Base-by-base conservation (phyloP, 2,888 invertebrate species). In the Mystacides longicornis region DNA sequence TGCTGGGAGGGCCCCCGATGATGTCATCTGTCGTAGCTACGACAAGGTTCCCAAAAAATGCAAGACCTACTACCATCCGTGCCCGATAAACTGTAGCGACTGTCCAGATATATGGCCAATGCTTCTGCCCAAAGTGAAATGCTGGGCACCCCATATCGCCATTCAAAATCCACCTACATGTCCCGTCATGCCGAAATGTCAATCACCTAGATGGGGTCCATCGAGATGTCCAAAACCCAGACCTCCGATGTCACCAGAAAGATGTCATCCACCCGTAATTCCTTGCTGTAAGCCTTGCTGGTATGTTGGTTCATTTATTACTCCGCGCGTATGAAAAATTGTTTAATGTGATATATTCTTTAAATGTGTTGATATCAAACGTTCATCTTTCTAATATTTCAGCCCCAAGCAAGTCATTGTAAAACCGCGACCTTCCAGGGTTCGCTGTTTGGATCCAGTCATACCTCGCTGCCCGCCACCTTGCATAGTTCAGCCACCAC, bases 61-160 rank as follows among this genome's bases (percentile, higher is more conserved):
- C 3, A 14, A 4, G 4, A 37, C 37, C 14, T 37, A n/a, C 14
- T 37, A 37, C 16, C 37, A 37, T 14, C 37, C 37, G 16, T 71
- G 70, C 52, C 69, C 69, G 0, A 62, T 70, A 1, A 75, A 74
- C 1, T 60, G 72, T 3, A 63, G 75, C 23, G 74, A 75, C 2
- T 70, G 70, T 47, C 61, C 73, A 3, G 72, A 69, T 1, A 69
- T 71, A 0, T 75, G 75, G 53, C 74, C 75, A 14, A 51, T 23
- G 18, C 9, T 55, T 50, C 33, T 31, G n/a, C 51, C 51, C 3
- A 5, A n/a, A 43, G 21, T 27, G 37, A 9, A n/a, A 11, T 27
- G 49, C 27, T 54, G 54, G 9, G 9, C n/a, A 11, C 27, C 5
- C 4, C 11, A n/a, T 4, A 31, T 49, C 16, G 11, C 21, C 3